A percentile compares a stretch with the other conserved stretches of the same genome.
Conservation (phyloP, 2,888 invertebrate genomes). For the Chydorus sphaericus region DNA sequence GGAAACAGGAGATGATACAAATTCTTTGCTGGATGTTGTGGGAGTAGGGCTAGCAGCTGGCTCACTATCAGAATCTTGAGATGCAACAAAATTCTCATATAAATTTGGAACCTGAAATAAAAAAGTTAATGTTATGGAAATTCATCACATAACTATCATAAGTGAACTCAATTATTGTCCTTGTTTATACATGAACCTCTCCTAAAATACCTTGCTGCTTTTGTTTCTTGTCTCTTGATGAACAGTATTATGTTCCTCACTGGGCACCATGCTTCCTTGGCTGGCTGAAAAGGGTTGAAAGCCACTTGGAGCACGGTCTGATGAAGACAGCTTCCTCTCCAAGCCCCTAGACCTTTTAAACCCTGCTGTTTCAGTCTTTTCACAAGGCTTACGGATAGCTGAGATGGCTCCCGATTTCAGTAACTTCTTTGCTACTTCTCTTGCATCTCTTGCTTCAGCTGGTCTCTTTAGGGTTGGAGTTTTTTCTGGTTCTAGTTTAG, state of each 20-base stretch:
- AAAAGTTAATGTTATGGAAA: not conserved
- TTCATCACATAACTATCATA: not conserved
- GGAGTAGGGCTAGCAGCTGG: conserved; percentile 10
- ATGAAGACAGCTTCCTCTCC: conserved; percentile 51
- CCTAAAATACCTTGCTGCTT: conserved; percentile 10
- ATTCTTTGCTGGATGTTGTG: conserved; percentile 15
- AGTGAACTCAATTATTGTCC: not conserved
- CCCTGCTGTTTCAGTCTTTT: conserved; percentile 71
- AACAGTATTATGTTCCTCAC: conserved; percentile 45
- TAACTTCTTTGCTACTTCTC: conserved; percentile 87
- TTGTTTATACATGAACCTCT: too few species aligned
- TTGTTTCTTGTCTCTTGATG: conserved; percentile 29
- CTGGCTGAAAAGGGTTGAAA: conserved; percentile 86
- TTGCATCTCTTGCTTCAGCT: conserved; percentile 78
- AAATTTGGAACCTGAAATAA: conserved; percentile 33
- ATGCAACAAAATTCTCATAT: conserved; percentile 61
- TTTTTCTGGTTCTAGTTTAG: conserved; percentile 79
- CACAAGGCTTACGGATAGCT: conserved; percentile 66
- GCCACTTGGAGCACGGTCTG: conserved; percentile 58
- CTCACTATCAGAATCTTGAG: conserved; percentile 45
- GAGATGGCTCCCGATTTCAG: conserved; percentile 83
- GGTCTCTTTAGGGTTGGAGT: conserved; percentile 51
- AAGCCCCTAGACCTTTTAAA: conserved; percentile 77
- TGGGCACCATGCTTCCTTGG: conserved; percentile 30
- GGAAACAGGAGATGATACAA: conserved; percentile 14